Base-by-base conservation (phyloP, 2,888 invertebrate species). In the Drosophila nigricruria region DNA sequence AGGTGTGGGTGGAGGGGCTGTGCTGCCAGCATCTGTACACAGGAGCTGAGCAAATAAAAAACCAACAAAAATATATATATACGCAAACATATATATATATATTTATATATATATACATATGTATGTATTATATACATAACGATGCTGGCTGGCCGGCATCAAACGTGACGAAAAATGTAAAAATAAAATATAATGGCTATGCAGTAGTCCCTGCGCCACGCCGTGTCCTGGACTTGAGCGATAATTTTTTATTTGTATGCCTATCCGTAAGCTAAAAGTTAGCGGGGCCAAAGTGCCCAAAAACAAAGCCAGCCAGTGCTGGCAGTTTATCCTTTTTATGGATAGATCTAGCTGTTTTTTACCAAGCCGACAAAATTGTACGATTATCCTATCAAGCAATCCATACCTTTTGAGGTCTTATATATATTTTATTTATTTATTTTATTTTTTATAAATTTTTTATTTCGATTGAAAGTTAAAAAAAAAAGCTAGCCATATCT, bases 211-310 rank as follows among this genome's bases (percentile, higher is more conserved):
- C 54, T 54, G 75, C 56, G 65, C 68, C 59, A 45, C 47, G 47
- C 62, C 70, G 73, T 67, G 73, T 64, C 54, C 75, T 84, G 81
- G 83, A 81, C 84, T 74, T 70, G 66, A 71, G 79, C 85, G 81
- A 85, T 85, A 87, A 81, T 88, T 81, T 85, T 85, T 88, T 88
- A 79, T 84, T 83, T 81, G 79, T 81, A 73, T 82, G 73, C 68
- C 73, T 58, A 67, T 70, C 81, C 74, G 73, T 71, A 77, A 81
- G 81, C 79, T 61, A 81, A 79, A 66, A 64, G 81, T 70, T 65
- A 62, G 67, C 75, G 73, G 71, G 50, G 52, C 67, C 71, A 76
- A 68, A 76, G 67, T 71, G 71, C 67, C 75, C 71, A 67, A 77
- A 85, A 86, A 75, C 72, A 74, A 79, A 74, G 71, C 68, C 34